Evolutionary conservation across 1,140 invertebrate species (phyloP).

Genomic region (Penaeus indicus): DNA sequence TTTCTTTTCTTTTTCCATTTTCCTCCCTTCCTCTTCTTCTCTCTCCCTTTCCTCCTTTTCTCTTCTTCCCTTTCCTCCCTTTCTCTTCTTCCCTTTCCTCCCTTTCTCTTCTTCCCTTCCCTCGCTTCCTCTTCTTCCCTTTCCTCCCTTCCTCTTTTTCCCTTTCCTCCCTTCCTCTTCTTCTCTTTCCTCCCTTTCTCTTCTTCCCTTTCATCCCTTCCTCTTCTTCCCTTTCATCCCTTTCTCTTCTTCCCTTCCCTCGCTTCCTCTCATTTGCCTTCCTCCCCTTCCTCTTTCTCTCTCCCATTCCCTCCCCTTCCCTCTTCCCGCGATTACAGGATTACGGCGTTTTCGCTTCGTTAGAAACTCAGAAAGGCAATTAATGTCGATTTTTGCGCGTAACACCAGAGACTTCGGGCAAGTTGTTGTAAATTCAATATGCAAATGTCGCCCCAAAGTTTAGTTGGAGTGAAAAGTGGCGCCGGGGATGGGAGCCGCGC

Average conservation of each 20-base stretch:
- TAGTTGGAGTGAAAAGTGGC: constrained; percentile 53
- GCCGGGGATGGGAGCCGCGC: constrained; percentile 34
- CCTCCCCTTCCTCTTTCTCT: neutral
- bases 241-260: no score
- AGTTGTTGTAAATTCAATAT: constrained; percentile 62
- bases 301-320: neutral
- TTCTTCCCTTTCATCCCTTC: neutral
- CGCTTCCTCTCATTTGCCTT: neutral
- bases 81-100: neutral
- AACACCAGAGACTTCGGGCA: constrained; percentile 37
- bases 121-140: neutral
- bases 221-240: no score
- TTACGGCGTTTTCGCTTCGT: constrained; percentile 31
- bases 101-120: neutral
- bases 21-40: neutral
- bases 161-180: neutral
- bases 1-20: neutral
- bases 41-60: neutral
- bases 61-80: neutral
- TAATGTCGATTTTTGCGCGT: constrained; percentile 64
- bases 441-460: constrained; percentile 56
- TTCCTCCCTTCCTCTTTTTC: no score
- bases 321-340: neutral
- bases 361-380: constrained; percentile 49
- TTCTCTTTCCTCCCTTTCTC: neutral